Evolutionary conservation across 2,888 invertebrate genomes (phyloP), one percentile per base, ranked within the genome.

Genomic region (Acanthosepion lycidas): DNA sequence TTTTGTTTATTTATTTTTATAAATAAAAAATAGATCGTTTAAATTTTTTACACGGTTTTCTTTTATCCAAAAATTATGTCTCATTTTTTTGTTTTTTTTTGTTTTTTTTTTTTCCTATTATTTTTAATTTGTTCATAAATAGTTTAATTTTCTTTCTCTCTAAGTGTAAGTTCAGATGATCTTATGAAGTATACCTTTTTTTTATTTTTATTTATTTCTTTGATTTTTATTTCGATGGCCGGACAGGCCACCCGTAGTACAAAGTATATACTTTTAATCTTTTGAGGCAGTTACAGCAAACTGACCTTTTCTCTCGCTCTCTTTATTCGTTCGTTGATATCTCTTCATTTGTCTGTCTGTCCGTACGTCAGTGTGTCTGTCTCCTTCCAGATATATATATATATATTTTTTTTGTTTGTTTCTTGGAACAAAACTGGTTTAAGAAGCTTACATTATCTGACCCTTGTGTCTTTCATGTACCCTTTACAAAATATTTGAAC

Each of bases 341-440:
- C 42, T 33, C 42, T 92, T 49, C 26, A 49, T 92, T 92, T 92
- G 48, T 92, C 92, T 92, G 48, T 92, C 92, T 92, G 48, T 78
- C 78, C 49, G 48, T 42, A 23, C 48, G 48, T 48, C 42, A 23
- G n/a, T 48, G 23, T 26, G 92, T 48, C 92, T 92, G 26, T 92
- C 92, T 92, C 12, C 33, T 15, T 55, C 20, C 28, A 8, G 48
- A 42, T 42, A 42, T 42, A 3, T 48, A 26, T 91, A 6, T 91
- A 0, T 91, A 23, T 20, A 5, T 91, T 20, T 42, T 4, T 12
- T 91, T n/a, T n/a, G 20, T n/a, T 20, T 42, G 0, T 23, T 23
- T n/a, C 91, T 91, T 42, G 42, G 91, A 55, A 55, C 55, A 20
- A 20, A 23, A 20, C 55, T 55, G 55, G 55, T 55, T 55, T 55